Evolutionary conservation across 2,888 invertebrate genomes (phyloP), one percentile per base, ranked within the genome.

Genomic region (Agrilus cyanescens): DNA sequence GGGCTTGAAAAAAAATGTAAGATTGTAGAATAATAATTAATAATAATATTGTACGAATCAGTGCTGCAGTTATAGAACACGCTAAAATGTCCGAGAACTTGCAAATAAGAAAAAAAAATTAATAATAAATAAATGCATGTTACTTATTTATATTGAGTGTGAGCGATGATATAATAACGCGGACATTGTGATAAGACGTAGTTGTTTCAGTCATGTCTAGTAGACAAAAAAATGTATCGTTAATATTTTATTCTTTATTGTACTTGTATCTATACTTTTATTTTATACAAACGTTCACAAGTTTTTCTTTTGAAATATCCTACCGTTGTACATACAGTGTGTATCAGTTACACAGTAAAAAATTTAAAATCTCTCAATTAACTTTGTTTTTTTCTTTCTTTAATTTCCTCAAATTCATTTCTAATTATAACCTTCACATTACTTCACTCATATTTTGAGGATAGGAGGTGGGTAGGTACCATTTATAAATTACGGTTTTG

Each of bases 71-170:
- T 60, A 53, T 55, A 53, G 51, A 54, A 53, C 53, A 57, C 59
- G 62, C 61, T 60, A 62, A 62, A 60, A 51, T 46, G 48, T 51
- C 49, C 48, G 32, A 14, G 37, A 16, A 35, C 30, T 32, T 20
- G 33, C 35, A 44, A 37, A 40, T 40, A 49, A 45, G 44, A 48
- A 57, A 56, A 57, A 52, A 56, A 59, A 62, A 58, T n/a, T n/a
- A 62, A 61, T 63, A 61, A 61, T 62, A 63, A 63, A 60, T 59
- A 60, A 54, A 58, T 66, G 62, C 63, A 65, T 65, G 65, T 65
- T 66, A 65, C 63, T 66, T 63, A 65, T 65, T 65, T 65, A 64
- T 66, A 64, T 62, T 64, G 64, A 65, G 62, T 65, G 64, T 63
- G 63, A 59, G 59, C 57, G 59, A 55, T 55, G 53, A 55, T 43